phyloP scores from a whole-genome alignment of 2,888 invertebrate genomes.

The Helleia helle region DNA sequence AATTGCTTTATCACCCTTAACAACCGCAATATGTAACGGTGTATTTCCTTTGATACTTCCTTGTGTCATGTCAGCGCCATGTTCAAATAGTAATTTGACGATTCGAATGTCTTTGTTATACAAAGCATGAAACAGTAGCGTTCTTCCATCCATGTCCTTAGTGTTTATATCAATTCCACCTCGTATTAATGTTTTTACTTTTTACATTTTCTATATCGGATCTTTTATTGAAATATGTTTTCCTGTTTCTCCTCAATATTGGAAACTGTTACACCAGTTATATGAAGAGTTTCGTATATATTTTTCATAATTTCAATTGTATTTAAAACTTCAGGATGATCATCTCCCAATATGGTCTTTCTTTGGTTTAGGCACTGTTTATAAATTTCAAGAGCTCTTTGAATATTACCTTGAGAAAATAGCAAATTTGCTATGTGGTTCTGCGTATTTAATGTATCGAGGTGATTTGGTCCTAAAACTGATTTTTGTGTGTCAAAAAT shows the following conservation, averaged over 20 bases:
- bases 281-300: neutral
- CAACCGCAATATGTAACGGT: neutral
- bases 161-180: neutral
- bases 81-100: neutral
- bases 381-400: neutral
- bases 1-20: neutral
- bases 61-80: constrained; percentile 1
- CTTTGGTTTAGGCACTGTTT: neutral
- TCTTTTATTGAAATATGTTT: neutral
- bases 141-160: neutral
- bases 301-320: neutral
- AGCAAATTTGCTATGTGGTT: neutral
- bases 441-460: neutral
- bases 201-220: neutral
- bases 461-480: neutral
- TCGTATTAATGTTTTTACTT: neutral
- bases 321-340: neutral
- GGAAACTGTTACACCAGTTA: neutral
- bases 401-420: neutral
- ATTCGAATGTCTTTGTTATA: neutral
- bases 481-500: neutral
- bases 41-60: neutral
- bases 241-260: neutral
- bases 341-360: constrained; percentile 1
- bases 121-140: neutral